Percentiles rank a stretch among this genome's conserved stretches.
Evolutionary conservation across 2,113 vertebrate genomes (phyloP).

Genomic region (Turnix velox): DNA sequence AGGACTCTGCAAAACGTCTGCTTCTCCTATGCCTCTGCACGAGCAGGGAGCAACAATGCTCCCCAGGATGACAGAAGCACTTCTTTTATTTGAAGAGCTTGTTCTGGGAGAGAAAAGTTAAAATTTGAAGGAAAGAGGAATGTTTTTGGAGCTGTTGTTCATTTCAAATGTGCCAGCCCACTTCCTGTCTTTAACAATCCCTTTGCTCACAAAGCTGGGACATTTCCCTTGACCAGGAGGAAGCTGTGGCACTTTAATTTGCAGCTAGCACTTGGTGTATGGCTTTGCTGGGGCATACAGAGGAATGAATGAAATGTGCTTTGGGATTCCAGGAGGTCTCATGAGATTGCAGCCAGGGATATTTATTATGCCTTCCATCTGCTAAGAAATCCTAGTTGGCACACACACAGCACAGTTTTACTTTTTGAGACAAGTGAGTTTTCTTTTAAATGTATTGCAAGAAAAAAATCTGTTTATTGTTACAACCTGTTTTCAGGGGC

Average conservation of each 20-base stretch:
- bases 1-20: neutral
- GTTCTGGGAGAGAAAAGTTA: neutral
- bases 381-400: neutral
- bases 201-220: neutral
- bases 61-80: neutral
- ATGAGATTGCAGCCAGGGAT: neutral
- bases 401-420: neutral
- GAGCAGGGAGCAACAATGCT: neutral
- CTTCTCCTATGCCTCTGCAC: neutral
- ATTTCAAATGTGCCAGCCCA: neutral
- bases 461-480: neutral
- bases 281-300: neutral
- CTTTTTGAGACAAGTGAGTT: neutral
- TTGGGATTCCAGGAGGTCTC: neutral
- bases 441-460: neutral
- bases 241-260: neutral
- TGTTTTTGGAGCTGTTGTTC: neutral
- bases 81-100: neutral
- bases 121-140: neutral
- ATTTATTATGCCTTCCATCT: neutral
- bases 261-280: neutral
- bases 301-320: neutral
- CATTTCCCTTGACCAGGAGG: neutral
- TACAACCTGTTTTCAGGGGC: neutral
- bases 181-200: neutral